These are phyloP conservation scores for Metacarcinus magister DNA, from an alignment of 2,888 invertebrate species.

Conservation along the genomic window DNA sequence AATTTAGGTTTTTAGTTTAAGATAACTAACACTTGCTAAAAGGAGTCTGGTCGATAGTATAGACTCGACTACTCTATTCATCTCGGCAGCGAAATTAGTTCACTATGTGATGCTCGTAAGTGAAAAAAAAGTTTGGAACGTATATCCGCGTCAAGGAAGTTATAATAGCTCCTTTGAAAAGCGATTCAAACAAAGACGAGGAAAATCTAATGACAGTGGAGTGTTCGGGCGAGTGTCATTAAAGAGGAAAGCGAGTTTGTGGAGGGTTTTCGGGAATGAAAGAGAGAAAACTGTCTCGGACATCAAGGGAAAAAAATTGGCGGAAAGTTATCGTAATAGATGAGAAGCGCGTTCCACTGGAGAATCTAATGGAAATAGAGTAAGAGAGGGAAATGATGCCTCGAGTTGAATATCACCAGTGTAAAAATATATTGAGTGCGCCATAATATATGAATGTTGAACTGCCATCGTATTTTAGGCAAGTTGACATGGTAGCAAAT, in stretches of 20 bases:
- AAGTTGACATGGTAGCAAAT: too few species aligned
- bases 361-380: too few species aligned
- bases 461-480: too few species aligned
- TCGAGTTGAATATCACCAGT: too few species aligned
- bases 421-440: too few species aligned
- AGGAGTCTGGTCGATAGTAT: neutral
- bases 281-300: neutral
- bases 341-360: too few species aligned
- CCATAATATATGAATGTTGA: too few species aligned
- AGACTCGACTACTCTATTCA: neutral
- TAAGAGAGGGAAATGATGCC: too few species aligned
- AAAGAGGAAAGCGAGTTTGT: neutral
- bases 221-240: slow-evolving; percentile 3
- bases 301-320: too few species aligned
- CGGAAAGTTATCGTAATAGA: too few species aligned
- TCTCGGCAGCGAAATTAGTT: neutral
- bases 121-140: neutral
- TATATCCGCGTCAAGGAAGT: neutral
- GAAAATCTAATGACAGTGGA: slow-evolving; percentile 1
- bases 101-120: neutral
- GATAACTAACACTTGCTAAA: neutral
- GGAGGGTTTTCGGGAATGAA: neutral
- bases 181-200: neutral
- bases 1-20: neutral
- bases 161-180: slow-evolving; percentile 15